Base-by-base conservation (phyloP, 2,888 invertebrate genomes). In the Eristalis tenax region DNA sequence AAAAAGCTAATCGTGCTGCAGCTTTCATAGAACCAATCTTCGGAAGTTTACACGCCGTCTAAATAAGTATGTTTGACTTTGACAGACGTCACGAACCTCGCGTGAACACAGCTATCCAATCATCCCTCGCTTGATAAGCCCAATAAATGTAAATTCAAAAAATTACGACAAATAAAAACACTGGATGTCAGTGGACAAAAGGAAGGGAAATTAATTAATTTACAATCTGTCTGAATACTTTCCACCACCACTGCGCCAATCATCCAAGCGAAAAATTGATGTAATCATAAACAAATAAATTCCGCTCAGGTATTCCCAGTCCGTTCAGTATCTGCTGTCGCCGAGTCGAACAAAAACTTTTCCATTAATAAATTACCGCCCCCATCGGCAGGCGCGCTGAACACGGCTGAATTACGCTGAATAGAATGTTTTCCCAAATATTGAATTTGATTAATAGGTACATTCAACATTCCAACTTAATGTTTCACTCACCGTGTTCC, bases 341-440 rank as follows among this genome's bases (percentile, higher is more conserved):
- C 18, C 50, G 50, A 18, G n/a, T 18, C 8, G 18, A 50, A 50
- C 50, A 18, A 8, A 50, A 50, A 50, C 50, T 50, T 50, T 50
- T 50, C 50, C 50, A 50, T 50, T 50, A 50, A 50, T 50, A 50
- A 50, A 50, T 50, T 50, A 50, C 50, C 50, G 50, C 50, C 50
- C 38, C 38, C 38, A 38, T 38, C 38, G 38, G 38, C 38, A 13
- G 38, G 38, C 11, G 38, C 38, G 38, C 38, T 38, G 38, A 38
- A 13, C 13, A 13, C 38, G 38, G 38, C 38, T 38, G 38, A 38
- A 38, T 38, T 38, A 38, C 18, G 50, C 50, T 50, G 50, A 50
- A 50, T 50, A 50, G 50, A 50, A 50, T 18, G 50, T 18, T 18
- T 50, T 50, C 2, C 18, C 50, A 50, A 50, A 50, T 50, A 50